Evolutionary conservation across 2,113 vertebrate genomes (phyloP).

Genomic region (Triplophysa siluroides): DNA sequence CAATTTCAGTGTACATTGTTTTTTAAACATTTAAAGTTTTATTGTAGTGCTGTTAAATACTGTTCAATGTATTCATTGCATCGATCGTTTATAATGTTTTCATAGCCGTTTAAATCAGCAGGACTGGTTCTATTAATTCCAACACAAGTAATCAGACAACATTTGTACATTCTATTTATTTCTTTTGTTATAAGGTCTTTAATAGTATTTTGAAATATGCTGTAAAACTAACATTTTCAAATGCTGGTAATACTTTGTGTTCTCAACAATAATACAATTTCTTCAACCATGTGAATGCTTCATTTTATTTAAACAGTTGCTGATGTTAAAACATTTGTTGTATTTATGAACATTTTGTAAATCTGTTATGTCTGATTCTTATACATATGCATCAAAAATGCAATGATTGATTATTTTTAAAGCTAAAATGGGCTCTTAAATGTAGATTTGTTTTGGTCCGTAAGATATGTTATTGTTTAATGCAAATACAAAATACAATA

Average conservation of each 20-base stretch:
- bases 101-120: conserved; percentile 65
- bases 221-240: background rate
- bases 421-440: no score
- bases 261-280: conserved; percentile 13
- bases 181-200: background rate
- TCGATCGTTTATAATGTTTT: conserved; percentile 15
- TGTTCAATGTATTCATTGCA: conserved; percentile 1
- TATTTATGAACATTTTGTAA: conserved; percentile 3
- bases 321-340: background rate
- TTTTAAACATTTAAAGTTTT: background rate
- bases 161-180: conserved; percentile 17
- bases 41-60: background rate
- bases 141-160: background rate
- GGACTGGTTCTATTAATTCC: conserved; percentile 64
- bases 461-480: no score
- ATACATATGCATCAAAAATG: background rate
- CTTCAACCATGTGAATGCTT: background rate
- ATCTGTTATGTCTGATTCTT: background rate
- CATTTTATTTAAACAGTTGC: conserved; percentile 11
- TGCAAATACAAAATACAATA: no score
- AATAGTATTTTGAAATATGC: background rate
- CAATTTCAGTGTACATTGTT: background rate
- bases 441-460: no score
- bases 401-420: background rate
- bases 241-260: background rate